Evolutionary conservation across 2,113 vertebrate genomes (phyloP).

Genomic region (Nothobranchius furzeri): DNA sequence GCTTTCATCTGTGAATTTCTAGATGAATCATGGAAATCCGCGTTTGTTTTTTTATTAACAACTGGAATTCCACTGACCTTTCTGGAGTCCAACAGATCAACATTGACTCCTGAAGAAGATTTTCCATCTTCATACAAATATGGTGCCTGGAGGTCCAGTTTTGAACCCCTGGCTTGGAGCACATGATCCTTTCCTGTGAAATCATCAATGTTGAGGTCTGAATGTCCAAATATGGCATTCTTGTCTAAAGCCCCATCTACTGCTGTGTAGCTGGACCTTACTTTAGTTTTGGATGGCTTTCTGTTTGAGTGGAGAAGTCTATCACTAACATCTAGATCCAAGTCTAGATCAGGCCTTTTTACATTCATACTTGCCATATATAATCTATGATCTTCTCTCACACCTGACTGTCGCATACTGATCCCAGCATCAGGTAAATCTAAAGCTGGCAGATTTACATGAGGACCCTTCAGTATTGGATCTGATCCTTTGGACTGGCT

Average conservation of each 20-base stretch:
- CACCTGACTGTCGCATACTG: no score
- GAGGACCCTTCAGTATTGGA: no score
- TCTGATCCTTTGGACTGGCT: no score
- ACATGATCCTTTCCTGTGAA: constrained; percentile 62
- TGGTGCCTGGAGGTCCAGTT: constrained; percentile 15
- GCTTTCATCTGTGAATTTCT: constrained; percentile 9
- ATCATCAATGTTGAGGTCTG: constrained; percentile 72
- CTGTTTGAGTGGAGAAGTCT: constrained; percentile 4
- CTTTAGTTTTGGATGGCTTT: constrained; percentile 16
- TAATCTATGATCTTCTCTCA: constrained; percentile 23
- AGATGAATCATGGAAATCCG: neutral
- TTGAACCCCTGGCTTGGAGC: constrained; percentile 51
- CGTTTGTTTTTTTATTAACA: neutral
- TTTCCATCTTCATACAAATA: constrained; percentile 1
- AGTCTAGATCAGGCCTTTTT: constrained; percentile 48
- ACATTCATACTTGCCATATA: constrained; percentile 34
- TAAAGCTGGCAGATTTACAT: no score
- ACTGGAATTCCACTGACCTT: constrained; percentile 4
- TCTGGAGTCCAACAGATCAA: constrained; percentile 20
- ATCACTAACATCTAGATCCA: constrained; percentile 38
- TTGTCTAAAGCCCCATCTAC: constrained; percentile 7
- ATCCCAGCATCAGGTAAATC: no score
- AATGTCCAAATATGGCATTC: constrained; percentile 33
- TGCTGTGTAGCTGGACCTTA: constrained; percentile 40
- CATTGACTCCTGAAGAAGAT: neutral